Percentiles rank a stretch among this genome's conserved stretches.
Evolutionary conservation across 2,797 vertebrate genomes (phyloP).

Genomic region (Streptopelia turtur): DNA sequence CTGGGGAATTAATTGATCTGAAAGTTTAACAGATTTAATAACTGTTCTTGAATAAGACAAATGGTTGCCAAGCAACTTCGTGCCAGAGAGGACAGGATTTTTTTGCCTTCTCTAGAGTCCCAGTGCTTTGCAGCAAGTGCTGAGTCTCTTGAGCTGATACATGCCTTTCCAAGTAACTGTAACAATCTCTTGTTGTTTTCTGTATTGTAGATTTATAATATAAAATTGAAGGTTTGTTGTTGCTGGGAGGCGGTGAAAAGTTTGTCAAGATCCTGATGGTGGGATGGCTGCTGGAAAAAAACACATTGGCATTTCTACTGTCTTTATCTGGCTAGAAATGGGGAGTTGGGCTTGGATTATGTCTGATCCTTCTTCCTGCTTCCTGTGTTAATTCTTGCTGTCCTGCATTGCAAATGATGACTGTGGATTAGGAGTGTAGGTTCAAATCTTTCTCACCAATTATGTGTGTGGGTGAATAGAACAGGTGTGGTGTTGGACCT

Average conservation of each 20-base stretch:
- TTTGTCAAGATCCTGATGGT: background rate
- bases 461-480: background rate
- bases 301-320: background rate
- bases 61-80: background rate
- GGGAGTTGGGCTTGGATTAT: background rate
- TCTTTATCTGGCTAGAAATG: background rate
- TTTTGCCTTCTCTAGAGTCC: background rate
- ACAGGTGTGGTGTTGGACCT: background rate
- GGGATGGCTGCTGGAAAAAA: background rate
- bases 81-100: background rate
- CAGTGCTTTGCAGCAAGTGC: background rate
- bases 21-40: constrained; percentile 1
- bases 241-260: background rate
- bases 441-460: background rate
- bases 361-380: background rate
- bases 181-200: background rate
- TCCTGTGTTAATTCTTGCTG: background rate
- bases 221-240: background rate
- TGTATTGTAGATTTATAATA: background rate
- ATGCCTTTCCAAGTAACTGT: background rate
- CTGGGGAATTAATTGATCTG: background rate
- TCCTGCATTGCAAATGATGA: background rate
- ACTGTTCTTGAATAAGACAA: constrained; percentile 10
- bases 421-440: background rate
- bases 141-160: background rate